Base-by-base conservation (phyloP, 2,888 invertebrate genomes). In the Pachycephus smyrnensis region DNA sequence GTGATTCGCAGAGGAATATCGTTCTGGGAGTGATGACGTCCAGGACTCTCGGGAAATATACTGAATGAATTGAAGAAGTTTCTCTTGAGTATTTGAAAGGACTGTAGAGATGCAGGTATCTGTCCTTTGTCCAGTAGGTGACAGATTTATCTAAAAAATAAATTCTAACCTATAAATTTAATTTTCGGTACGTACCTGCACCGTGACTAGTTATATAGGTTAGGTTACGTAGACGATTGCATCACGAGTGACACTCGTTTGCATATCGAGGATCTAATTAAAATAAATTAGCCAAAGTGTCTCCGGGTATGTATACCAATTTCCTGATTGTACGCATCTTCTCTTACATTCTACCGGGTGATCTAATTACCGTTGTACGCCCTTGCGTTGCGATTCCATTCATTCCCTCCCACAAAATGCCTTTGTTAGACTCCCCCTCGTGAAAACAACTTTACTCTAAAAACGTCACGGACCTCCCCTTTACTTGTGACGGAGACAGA, bases 221-320 rank as follows among this genome's bases (percentile, higher is more conserved):
- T 23, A 55, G 55, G 23, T 55, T 55, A 23, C 55, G 6, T 2
- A 55, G 9, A 15, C 55, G 55, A 23, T 55, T 55, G 9, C 23
- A 23, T 55, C 23, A 55, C 23, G 2, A 23, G 55, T 23, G 55
- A 55, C 55, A 55, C 55, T 15, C 71, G 71, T 71, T 71, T 71
- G 71, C 37, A 74, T 74, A 80, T 75, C 80, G 81, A 80, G 69
- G 74, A 78, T 80, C 84, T 82, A 85, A 87, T 88, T 85, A 85
- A 87, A 87, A 88, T 84, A 84, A 87, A 89, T 89, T 88, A 86
- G 83, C 81, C 79, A 77, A 81, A 84, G 84, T 83, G 83, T 86
- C 84, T 79, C 76, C 79, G 81, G 83, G 82, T 80, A 71, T 71
- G 35, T 74, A 33, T 82, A 79, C 83, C 85, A 86, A 86, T 88